phyloP scores from a whole-genome alignment of 2,888 invertebrate species.

The Noctua comes region DNA sequence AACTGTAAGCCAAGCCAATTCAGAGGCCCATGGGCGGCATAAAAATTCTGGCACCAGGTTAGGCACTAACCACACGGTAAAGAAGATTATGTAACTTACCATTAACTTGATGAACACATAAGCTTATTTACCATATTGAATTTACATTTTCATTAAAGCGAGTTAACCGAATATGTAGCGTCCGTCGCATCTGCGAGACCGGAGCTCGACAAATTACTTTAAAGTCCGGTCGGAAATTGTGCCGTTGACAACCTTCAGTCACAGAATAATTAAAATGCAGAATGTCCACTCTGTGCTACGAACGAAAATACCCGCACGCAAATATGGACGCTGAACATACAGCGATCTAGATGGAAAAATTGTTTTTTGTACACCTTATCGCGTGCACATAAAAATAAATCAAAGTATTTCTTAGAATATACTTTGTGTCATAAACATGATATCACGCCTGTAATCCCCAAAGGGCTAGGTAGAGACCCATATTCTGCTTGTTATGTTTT shows the following conservation, averaged over 20 bases:
- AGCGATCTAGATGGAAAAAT: neutral
- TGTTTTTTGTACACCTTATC: neutral
- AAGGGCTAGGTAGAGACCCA: too few relatives aligned
- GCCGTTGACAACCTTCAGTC: constrained; percentile 23
- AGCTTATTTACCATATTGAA: constrained; percentile 28
- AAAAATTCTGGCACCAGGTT: too few relatives aligned
- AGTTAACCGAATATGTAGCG: constrained; percentile 33
- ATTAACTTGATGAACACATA: constrained; percentile 5
- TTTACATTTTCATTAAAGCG: constrained; percentile 45
- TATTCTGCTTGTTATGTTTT: too few relatives aligned
- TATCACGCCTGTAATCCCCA: too few relatives aligned
- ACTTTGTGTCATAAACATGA: too few relatives aligned
- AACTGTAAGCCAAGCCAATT: too few relatives aligned
- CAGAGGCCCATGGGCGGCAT: too few relatives aligned
- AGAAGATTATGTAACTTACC: too few relatives aligned
- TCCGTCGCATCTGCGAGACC: constrained; percentile 22
- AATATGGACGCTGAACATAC: neutral
- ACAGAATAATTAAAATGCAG: neutral
- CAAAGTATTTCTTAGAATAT: neutral
- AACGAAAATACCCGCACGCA: neutral
- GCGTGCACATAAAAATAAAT: neutral
- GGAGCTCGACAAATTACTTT: constrained; percentile 51
- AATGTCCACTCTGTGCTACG: neutral
- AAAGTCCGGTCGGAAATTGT: constrained; percentile 49
- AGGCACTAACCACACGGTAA: too few relatives aligned